These are phyloP conservation scores for Papilio glaucus DNA, from an alignment of 1,140 invertebrate genomes.

Conservation along the genomic window DNA sequence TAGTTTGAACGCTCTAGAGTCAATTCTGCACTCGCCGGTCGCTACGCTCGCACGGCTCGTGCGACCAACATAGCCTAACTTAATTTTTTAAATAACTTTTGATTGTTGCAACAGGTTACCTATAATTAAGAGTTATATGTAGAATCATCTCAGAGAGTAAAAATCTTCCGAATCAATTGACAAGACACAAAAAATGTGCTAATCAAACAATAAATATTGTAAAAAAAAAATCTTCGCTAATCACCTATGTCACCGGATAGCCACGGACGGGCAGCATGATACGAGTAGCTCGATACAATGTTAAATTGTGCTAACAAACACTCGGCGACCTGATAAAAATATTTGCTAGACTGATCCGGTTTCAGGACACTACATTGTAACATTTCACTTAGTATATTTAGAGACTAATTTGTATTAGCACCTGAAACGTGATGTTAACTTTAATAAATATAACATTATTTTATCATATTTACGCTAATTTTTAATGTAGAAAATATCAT, in stretches of 20 bases:
- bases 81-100: too few species aligned
- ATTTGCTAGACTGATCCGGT: slow-evolving; percentile 33
- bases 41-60: too few species aligned
- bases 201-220: not conserved
- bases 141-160: too few species aligned
- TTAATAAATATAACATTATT: not conserved
- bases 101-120: too few species aligned
- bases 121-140: too few species aligned
- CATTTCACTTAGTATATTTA: slow-evolving; percentile 16
- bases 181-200: too few species aligned
- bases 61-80: too few species aligned
- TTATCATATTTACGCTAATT: slow-evolving; percentile 8
- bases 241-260: not conserved
- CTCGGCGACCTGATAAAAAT: slow-evolving; percentile 15
- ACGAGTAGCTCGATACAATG: not conserved
- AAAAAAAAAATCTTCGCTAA: not conserved
- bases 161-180: too few species aligned
- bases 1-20: too few species aligned
- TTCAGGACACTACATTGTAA: not conserved
- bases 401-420: not conserved
- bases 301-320: slow-evolving; percentile 28
- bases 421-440: not conserved
- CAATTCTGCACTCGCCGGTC: too few species aligned
- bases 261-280: slow-evolving; percentile 15
- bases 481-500: not conserved